Evolutionary conservation across 64 coral and sea anemone species (phyloP).

Genomic region (Montipora foliosa): DNA sequence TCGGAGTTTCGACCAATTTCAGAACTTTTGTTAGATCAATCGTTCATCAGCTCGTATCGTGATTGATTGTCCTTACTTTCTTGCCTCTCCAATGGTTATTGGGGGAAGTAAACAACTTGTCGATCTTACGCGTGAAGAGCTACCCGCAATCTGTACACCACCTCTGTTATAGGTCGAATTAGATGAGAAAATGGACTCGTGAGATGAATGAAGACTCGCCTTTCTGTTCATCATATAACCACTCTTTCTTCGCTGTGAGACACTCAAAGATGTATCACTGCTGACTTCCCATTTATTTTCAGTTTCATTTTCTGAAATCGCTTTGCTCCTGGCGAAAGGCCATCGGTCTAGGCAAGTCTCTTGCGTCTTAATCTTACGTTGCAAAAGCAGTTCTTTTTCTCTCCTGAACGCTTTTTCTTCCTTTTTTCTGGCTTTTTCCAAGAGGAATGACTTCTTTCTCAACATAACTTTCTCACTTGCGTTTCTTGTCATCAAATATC

Average conservation of each 20-base stretch:
- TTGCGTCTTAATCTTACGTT: background rate
- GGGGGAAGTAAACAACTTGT: conserved; percentile 17
- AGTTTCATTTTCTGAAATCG: background rate
- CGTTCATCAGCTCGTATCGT: background rate
- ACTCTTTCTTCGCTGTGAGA: background rate
- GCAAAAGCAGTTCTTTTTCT: conserved; percentile 37
- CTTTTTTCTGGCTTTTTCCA: conserved; percentile 32
- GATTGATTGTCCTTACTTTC: background rate
- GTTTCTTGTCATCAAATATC: conserved; percentile 24
- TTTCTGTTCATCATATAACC: background rate
- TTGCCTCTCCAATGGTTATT: background rate
- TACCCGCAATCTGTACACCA: background rate
- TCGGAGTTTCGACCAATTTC: background rate
- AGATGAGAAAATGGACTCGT: background rate
- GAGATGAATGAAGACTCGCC: background rate
- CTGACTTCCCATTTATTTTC: conserved; percentile 8
- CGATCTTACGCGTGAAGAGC: background rate
- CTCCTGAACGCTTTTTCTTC: conserved; percentile 20
- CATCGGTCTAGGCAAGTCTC: background rate
- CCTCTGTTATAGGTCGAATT: background rate
- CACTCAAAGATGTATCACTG: conserved; percentile 20
- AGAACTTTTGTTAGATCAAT: background rate
- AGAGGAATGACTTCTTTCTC: conserved; percentile 1
- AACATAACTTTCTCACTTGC: conserved; percentile 20
- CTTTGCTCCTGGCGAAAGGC: background rate